phyloP scores from a whole-genome alignment of 2,797 vertebrate genomes.

The Sternarchorhynchus goeldii region DNA sequence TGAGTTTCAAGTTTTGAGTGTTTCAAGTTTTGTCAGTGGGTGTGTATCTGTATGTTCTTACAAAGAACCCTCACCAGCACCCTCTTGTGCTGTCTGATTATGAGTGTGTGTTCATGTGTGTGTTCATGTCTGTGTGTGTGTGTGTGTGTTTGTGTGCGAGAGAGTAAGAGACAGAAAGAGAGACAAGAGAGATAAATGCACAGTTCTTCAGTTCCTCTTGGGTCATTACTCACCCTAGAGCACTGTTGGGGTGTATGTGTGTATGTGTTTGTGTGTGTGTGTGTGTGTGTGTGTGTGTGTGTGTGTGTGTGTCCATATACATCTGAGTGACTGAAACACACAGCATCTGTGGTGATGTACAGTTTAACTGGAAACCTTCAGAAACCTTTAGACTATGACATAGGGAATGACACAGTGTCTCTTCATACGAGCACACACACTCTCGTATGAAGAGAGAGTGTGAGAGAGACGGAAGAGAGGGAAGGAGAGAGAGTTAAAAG shows the following conservation, averaged over 20 bases:
- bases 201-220: constrained; percentile 57
- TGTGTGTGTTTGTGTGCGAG: neutral
- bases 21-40: neutral
- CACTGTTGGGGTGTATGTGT: constrained; percentile 58
- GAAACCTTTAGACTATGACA: neutral
- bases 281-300: constrained; percentile 34
- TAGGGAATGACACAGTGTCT: too few relatives aligned
- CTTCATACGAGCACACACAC: too few relatives aligned
- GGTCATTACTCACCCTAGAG: constrained; percentile 69
- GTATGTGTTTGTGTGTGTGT: constrained; percentile 64
- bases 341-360: neutral
- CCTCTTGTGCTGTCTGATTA: neutral
- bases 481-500: too few relatives aligned
- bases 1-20: too few relatives aligned
- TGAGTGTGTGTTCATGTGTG: neutral
- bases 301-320: constrained; percentile 16
- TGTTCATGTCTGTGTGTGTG: neutral
- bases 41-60: neutral
- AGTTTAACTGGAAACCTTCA: neutral
- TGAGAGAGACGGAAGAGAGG: too few relatives aligned
- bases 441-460: too few relatives aligned
- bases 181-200: constrained; percentile 64
- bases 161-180: constrained; percentile 7
- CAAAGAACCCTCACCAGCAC: too few relatives aligned
- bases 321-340: constrained; percentile 12